Evolutionary conservation across 2,888 invertebrate genomes (phyloP).

Genomic region (Formica aserva): DNA sequence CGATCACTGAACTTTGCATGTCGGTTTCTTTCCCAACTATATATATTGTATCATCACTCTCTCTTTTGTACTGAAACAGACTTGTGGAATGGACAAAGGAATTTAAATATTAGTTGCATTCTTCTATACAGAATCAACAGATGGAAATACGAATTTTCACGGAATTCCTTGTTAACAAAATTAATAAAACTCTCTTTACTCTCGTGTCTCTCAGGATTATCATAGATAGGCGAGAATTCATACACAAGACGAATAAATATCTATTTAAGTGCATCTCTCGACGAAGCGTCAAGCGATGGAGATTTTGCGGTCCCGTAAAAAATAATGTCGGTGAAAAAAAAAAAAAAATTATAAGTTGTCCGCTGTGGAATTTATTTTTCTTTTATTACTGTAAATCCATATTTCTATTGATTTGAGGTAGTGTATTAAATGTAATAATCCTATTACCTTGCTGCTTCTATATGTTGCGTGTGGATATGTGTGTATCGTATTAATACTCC

Average conservation of each 20-base stretch:
- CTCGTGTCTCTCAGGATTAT: slow-evolving; percentile 4
- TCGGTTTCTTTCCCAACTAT: not conserved
- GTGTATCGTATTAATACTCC: slow-evolving; percentile 78
- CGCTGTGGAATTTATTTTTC: slow-evolving; percentile 59
- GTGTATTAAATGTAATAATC: slow-evolving; percentile 82
- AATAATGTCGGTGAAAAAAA: slow-evolving; percentile 65
- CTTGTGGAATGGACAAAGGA: not conserved
- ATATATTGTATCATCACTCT: not conserved
- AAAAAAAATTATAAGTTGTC: slow-evolving; percentile 24
- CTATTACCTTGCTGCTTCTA: slow-evolving; percentile 82
- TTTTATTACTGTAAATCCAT: slow-evolving; percentile 76
- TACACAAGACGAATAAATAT: slow-evolving; percentile 63
- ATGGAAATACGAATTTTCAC: not conserved
- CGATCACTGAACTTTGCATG: not conserved
- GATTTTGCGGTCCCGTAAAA: slow-evolving; percentile 60
- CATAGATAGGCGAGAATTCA: slow-evolving; percentile 29
- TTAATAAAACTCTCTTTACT: not conserved
- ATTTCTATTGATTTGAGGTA: slow-evolving; percentile 84
- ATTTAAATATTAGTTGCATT: not conserved
- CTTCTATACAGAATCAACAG: not conserved
- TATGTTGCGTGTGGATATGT: slow-evolving; percentile 83
- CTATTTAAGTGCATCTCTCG: slow-evolving; percentile 30
- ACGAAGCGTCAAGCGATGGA: slow-evolving; percentile 14
- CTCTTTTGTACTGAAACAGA: not conserved
- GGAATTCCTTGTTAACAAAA: not conserved